These are phyloP conservation scores for Trichonephila clavipes DNA, from an alignment of 1,140 invertebrate species.

Conservation along the genomic window DNA sequence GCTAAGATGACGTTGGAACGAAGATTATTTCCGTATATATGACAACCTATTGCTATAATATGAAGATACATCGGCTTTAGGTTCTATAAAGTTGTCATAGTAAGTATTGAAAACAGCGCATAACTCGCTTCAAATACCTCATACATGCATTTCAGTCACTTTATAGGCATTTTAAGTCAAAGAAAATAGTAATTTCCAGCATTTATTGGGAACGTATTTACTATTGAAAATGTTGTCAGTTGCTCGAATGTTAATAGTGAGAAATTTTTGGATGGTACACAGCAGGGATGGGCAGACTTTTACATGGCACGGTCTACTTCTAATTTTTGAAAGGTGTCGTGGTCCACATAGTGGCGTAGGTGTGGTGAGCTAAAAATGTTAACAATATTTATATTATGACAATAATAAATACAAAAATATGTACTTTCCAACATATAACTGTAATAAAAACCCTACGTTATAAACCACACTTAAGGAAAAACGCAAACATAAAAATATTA, in stretches of 20 bases:
- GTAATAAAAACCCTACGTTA: too few relatives aligned
- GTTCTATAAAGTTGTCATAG: not conserved
- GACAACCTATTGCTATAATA: not conserved
- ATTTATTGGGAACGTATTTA: not conserved
- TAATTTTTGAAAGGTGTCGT: too few relatives aligned
- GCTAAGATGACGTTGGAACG: not conserved
- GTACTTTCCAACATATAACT: too few relatives aligned
- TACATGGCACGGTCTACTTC: too few relatives aligned
- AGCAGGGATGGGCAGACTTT: too few relatives aligned
- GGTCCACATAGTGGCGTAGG: too few relatives aligned
- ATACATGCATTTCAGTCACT: not conserved
- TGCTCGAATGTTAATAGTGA: not conserved
- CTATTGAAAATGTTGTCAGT: not conserved
- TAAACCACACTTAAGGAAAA: too few relatives aligned
- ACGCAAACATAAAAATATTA: too few relatives aligned
- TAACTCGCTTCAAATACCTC: not conserved
- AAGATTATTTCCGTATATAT: not conserved
- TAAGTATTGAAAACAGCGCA: not conserved
- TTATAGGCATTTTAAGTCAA: not conserved
- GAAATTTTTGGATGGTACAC: too few relatives aligned
- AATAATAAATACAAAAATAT: too few relatives aligned
- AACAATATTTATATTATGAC: too few relatives aligned
- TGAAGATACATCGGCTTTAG: not conserved
- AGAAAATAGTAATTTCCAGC: not conserved
- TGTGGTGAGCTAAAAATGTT: too few relatives aligned